phyloP scores from a whole-genome alignment of 2,888 invertebrate genomes.

The Lochmaea capreae region DNA sequence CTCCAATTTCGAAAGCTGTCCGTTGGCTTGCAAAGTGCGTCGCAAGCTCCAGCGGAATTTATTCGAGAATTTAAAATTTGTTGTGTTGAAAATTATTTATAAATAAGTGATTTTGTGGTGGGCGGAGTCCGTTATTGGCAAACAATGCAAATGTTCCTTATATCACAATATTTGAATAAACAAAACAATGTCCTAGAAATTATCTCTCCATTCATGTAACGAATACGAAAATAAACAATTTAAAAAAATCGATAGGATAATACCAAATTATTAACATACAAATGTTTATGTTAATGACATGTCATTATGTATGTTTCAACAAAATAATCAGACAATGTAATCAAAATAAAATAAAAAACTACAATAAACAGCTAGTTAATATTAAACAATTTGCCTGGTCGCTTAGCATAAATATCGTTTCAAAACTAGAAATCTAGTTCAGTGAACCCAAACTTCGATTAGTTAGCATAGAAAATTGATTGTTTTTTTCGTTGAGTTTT shows the following conservation, averaged over 20 bases:
- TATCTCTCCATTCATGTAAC: conserved; percentile 8
- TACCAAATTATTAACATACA: conserved; percentile 14
- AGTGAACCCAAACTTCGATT: conserved; percentile 44
- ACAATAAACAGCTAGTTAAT: conserved; percentile 22
- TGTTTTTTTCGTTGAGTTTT: conserved; percentile 41
- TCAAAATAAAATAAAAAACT: conserved; percentile 19
- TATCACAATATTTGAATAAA: background rate
- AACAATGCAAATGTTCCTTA: background rate
- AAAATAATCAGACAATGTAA: conserved; percentile 27
- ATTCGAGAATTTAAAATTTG: too few relatives aligned
- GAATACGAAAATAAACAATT: conserved; percentile 5
- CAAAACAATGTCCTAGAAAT: conserved; percentile 2
- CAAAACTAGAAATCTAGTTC: conserved; percentile 47
- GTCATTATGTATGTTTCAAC: conserved; percentile 19
- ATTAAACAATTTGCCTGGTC: conserved; percentile 20
- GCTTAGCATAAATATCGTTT: conserved; percentile 39
- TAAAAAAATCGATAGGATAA: conserved; percentile 8
- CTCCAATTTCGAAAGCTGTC: too few relatives aligned
- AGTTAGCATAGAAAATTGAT: conserved; percentile 44
- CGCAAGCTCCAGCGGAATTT: too few relatives aligned
- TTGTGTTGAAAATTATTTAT: too few relatives aligned
- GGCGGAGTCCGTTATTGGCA: background rate
- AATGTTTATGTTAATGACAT: conserved; percentile 19
- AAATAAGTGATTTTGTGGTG: too few relatives aligned
- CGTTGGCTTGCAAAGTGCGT: too few relatives aligned